phyloP scores from a whole-genome alignment of 2,113 vertebrate species.

The Rhadina sibilatrix region DNA sequence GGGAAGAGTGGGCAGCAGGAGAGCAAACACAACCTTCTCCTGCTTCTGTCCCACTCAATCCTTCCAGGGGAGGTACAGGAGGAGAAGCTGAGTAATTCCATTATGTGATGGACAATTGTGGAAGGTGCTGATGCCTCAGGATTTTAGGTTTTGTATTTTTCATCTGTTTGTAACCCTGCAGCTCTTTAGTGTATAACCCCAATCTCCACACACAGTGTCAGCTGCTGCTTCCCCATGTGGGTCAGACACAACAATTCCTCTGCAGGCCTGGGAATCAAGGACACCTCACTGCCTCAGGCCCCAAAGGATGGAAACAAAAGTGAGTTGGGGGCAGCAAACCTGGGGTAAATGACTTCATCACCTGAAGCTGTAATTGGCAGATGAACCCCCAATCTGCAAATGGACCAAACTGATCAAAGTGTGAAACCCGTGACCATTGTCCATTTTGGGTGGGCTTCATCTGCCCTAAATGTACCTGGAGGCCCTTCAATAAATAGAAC shows the following conservation, averaged over 20 bases:
- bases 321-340: not conserved
- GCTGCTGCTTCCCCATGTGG: not conserved
- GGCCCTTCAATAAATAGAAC: no score
- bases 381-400: not conserved
- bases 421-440: not conserved
- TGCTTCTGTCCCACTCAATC: not conserved
- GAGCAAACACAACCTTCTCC: accelerated
- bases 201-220: accelerated
- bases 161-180: not conserved
- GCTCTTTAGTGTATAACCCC: accelerated
- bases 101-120: not conserved
- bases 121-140: not conserved
- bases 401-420: not conserved
- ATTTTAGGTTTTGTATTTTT: accelerated
- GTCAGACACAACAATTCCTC: not conserved
- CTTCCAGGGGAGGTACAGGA: not conserved
- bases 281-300: not conserved
- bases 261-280: not conserved
- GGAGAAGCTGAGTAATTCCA: not conserved
- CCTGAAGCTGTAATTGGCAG: not conserved
- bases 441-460: no score
- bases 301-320: not conserved
- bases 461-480: not conserved
- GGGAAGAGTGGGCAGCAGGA: not conserved
- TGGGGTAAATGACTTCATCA: not conserved